Evolutionary conservation across 1,140 invertebrate genomes (phyloP).

Genomic region (Tetragnatha versicolor): DNA sequence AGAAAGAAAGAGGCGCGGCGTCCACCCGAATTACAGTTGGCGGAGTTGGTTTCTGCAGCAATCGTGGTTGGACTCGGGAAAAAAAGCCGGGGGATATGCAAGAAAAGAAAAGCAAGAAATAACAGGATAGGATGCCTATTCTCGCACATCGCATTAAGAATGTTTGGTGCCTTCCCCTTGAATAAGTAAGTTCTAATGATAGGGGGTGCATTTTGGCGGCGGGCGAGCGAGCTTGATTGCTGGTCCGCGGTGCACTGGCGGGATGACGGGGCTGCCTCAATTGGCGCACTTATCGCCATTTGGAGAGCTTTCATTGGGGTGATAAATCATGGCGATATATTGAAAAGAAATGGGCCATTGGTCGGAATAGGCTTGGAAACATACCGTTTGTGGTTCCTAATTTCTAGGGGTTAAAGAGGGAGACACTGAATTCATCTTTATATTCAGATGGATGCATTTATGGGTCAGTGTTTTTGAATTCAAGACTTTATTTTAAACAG

Average conservation of each 20-base stretch:
- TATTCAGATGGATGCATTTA: too few relatives aligned
- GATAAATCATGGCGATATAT: too few relatives aligned
- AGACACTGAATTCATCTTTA: too few relatives aligned
- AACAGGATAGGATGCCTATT: conserved; percentile 54
- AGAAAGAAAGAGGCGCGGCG: conserved; percentile 12
- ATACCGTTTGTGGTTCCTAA: too few relatives aligned
- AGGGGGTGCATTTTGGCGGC: conserved; percentile 36
- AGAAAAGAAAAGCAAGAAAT: conserved; percentile 45
- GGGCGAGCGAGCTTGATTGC: conserved; percentile 41
- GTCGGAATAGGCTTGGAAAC: too few relatives aligned
- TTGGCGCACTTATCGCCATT: conserved; percentile 28
- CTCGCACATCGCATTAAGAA: conserved; percentile 53
- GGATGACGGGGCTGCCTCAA: conserved; percentile 19
- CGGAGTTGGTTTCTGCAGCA: conserved; percentile 38
- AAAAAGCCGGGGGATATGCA: conserved; percentile 2
- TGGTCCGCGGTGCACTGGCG: conserved; percentile 20
- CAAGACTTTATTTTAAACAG: too few relatives aligned
- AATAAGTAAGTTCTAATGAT: conserved; percentile 55
- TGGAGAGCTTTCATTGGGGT: too few relatives aligned
- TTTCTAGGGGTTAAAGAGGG: too few relatives aligned
- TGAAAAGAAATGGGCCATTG: too few relatives aligned
- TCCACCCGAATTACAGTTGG: conserved; percentile 53
- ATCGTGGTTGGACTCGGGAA: conserved; percentile 49
- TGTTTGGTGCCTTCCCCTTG: conserved; percentile 53
- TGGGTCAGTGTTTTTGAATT: too few relatives aligned